Conservation (phyloP, 2,797 vertebrate species). For the Nannoperca australis region DNA sequence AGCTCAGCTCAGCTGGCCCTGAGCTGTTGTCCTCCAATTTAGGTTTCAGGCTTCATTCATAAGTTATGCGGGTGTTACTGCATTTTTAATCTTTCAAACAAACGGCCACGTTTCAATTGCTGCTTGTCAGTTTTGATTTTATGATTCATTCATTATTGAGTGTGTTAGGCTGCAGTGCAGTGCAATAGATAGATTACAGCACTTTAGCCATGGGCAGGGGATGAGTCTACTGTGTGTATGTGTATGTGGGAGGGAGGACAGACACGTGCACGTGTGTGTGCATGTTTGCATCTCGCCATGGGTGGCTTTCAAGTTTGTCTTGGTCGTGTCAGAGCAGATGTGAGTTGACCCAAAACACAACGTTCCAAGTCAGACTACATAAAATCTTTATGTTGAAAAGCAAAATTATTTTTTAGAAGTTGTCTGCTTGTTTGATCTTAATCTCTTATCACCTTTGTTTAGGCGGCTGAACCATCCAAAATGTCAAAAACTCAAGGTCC, state of each 20-base stretch:
- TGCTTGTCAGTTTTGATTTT: conserved; percentile 84
- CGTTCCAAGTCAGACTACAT: conserved; percentile 15
- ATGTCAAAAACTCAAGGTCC: neutral
- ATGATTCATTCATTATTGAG: conserved; percentile 84
- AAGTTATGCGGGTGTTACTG: conserved; percentile 75
- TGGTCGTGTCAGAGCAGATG: conserved; percentile 23
- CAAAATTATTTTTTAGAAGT: neutral
- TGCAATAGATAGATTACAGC: conserved; percentile 64
- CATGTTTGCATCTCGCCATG: conserved; percentile 14
- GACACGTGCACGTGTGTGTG: conserved; percentile 8
- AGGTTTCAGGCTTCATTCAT: conserved; percentile 76
- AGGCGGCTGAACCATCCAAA: conserved; percentile 4
- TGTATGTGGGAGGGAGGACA: conserved; percentile 2
- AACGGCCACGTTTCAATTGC: conserved; percentile 82
- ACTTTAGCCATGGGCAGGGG: conserved; percentile 45
- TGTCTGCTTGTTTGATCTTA: neutral
- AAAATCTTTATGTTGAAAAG: conserved; percentile 15
- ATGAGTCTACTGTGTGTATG: conserved; percentile 29
- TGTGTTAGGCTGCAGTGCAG: conserved; percentile 69
- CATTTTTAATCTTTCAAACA: conserved; percentile 84
- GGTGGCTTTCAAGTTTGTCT: conserved; percentile 21
- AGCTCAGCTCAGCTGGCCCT: conserved; percentile 23
- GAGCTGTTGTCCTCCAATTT: conserved; percentile 40
- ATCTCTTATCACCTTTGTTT: conserved; percentile 10
- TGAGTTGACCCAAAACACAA: conserved; percentile 26